These are phyloP conservation scores for Leptarthrus brevirostris DNA, from an alignment of 2,888 invertebrate genomes.

Conservation along the genomic window DNA sequence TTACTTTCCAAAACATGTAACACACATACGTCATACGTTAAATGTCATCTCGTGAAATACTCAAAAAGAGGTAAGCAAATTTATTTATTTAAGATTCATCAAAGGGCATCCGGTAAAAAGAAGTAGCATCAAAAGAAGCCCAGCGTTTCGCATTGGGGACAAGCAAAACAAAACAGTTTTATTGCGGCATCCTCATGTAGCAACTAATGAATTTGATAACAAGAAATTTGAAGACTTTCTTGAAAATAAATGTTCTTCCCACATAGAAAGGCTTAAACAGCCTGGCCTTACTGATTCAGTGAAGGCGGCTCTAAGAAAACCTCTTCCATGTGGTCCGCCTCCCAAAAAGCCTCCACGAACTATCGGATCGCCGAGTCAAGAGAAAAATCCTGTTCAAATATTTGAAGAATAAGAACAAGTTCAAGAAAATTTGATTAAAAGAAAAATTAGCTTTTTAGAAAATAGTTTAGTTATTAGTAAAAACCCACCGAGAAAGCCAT, in stretches of 20 bases:
- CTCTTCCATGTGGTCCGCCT: slow-evolving; percentile 77
- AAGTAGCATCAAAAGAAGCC: slow-evolving; percentile 69
- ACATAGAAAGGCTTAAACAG: slow-evolving; percentile 59
- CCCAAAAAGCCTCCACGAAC: slow-evolving; percentile 81
- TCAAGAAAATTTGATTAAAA: slow-evolving; percentile 55
- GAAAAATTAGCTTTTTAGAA: slow-evolving; percentile 56
- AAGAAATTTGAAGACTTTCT: slow-evolving; percentile 56
- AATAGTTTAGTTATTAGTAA: slow-evolving; percentile 58
- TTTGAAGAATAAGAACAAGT: slow-evolving; percentile 5
- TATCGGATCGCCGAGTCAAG: slow-evolving; percentile 64
- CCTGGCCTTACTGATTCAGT: slow-evolving; percentile 70
- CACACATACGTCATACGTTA: no score
- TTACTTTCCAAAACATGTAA: no score
- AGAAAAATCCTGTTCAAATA: slow-evolving; percentile 47
- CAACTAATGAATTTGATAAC: slow-evolving; percentile 38
- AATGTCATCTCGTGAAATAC: no score
- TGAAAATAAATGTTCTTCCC: slow-evolving; percentile 60
- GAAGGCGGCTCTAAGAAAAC: slow-evolving; percentile 75
- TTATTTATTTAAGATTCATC: no score
- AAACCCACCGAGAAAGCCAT: slow-evolving; percentile 56
- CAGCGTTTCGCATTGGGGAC: slow-evolving; percentile 70
- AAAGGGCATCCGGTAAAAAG: slow-evolving; percentile 66
- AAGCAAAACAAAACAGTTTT: slow-evolving; percentile 52
- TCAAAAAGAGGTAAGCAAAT: no score
- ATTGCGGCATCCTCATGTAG: slow-evolving; percentile 50